Conservation (phyloP, 1,140 invertebrate genomes). For the Zeugodacus cucurbitae region DNA sequence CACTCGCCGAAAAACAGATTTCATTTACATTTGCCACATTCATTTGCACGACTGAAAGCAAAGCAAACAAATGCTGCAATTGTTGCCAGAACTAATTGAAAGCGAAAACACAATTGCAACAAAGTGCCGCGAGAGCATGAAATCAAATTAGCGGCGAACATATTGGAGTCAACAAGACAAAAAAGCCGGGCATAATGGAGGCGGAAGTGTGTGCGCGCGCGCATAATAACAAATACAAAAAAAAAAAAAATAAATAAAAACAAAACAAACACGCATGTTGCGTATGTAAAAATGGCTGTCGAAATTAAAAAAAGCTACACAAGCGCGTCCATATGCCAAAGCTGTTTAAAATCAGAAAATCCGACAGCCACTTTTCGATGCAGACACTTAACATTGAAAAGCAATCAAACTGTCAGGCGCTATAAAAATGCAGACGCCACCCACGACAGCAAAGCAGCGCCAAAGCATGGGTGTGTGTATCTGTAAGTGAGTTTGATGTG, state of each 20-base stretch:
- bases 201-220: background rate
- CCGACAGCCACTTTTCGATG: background rate
- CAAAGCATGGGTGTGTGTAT: background rate
- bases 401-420: background rate
- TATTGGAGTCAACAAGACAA: too few species aligned
- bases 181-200: background rate
- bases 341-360: background rate
- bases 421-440: background rate
- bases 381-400: background rate
- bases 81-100: background rate
- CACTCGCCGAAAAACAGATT: background rate
- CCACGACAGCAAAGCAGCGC: background rate
- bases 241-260: too few species aligned
- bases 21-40: background rate
- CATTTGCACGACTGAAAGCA: background rate
- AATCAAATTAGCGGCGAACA: background rate
- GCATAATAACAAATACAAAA: background rate
- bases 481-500: too few species aligned
- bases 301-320: background rate
- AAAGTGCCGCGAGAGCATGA: background rate
- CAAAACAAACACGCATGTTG: background rate
- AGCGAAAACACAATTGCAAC: background rate
- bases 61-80: background rate
- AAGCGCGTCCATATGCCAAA: background rate
- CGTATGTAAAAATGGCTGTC: too few species aligned